Conservation (phyloP, 1,140 invertebrate species). For the Papilio dardanus region DNA sequence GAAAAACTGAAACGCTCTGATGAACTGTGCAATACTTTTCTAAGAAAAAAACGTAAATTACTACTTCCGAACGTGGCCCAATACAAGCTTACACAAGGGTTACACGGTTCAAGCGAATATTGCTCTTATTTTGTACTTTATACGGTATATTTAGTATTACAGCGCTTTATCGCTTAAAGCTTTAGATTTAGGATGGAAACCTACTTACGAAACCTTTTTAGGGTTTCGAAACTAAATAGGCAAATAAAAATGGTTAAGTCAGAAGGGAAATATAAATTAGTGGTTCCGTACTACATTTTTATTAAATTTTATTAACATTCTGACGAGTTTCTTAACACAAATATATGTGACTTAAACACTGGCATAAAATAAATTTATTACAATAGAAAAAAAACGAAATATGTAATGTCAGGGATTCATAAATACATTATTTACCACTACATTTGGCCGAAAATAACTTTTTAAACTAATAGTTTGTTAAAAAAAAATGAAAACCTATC, state of each 20-base stretch:
- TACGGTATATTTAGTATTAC: background rate
- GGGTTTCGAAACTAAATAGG: slow-evolving; percentile 45
- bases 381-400: too few species aligned
- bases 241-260: slow-evolving; percentile 44
- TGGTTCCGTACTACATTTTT: slow-evolving; percentile 33
- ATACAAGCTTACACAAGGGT: slow-evolving; percentile 29
- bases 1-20: slow-evolving; percentile 30
- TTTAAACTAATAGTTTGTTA: too few species aligned
- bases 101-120: slow-evolving; percentile 13
- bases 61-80: slow-evolving; percentile 16
- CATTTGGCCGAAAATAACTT: too few species aligned
- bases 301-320: slow-evolving; percentile 17
- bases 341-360: background rate
- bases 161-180: slow-evolving; percentile 9
- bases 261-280: slow-evolving; percentile 34
- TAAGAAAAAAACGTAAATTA: slow-evolving; percentile 33
- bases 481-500: too few species aligned
- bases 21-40: slow-evolving; percentile 25
- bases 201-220: slow-evolving; percentile 44
- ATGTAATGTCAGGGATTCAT: too few species aligned
- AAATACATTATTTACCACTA: too few species aligned
- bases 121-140: background rate
- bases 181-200: slow-evolving; percentile 37
- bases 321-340: too few species aligned
- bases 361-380: too few species aligned